These are phyloP conservation scores for Heliconius nattereri DNA, from an alignment of 1,140 invertebrate species.

Conservation along the genomic window DNA sequence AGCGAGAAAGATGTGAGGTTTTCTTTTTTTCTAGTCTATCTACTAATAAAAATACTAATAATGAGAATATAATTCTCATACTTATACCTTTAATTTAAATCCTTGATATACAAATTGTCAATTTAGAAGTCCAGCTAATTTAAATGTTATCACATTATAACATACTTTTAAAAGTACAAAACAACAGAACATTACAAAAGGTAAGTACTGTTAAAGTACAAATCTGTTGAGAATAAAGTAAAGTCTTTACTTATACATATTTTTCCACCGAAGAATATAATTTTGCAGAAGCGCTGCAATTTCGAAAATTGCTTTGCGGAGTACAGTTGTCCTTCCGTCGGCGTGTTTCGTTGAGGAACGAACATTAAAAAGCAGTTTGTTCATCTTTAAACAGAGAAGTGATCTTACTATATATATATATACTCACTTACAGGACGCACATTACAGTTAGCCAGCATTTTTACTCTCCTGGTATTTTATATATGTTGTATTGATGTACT, in stretches of 20 bases:
- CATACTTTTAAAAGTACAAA: not conserved
- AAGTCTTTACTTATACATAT: conserved; percentile 8
- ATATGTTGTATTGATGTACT: not conserved
- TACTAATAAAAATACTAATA: no score
- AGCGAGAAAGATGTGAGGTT: no score
- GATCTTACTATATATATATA: no score
- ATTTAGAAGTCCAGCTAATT: not conserved
- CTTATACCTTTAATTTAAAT: not conserved
- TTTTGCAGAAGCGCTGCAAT: conserved; percentile 1
- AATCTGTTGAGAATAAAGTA: not conserved
- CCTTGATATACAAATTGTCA: not conserved
- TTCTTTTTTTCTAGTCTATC: no score
- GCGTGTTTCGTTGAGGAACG: not conserved
- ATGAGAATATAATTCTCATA: no score
- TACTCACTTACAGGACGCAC: no score
- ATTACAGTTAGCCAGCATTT: no score
- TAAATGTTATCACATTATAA: not conserved
- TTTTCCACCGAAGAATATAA: not conserved
- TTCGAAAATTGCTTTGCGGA: conserved; percentile 6
- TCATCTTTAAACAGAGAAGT: conserved; percentile 2
- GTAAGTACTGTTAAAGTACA: not conserved
- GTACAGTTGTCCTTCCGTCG: not conserved
- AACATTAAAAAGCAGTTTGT: not conserved
- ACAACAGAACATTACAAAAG: not conserved
- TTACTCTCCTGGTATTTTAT: not conserved